Evolutionary conservation across 2,113 vertebrate species (phyloP).

Genomic region (Odontesthes bonariensis): DNA sequence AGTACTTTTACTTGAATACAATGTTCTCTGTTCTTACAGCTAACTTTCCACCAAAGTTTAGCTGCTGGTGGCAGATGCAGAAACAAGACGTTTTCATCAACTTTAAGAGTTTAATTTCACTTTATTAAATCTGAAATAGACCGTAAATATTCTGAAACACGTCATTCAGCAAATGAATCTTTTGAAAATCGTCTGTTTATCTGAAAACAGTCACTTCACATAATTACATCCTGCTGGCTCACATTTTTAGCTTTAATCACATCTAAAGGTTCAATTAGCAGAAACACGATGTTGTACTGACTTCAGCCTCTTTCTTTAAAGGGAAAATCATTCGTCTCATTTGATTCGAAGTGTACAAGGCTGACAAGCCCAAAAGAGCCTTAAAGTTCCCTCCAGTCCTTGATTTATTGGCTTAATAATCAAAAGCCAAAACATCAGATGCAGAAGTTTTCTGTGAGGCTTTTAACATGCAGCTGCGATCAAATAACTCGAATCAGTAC

Average conservation of each 20-base stretch:
- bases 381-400: neutral
- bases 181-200: neutral
- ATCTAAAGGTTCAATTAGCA: constrained; percentile 11
- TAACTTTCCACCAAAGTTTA: too few relatives aligned
- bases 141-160: neutral
- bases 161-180: neutral
- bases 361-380: too few relatives aligned
- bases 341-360: neutral
- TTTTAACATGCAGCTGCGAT: too few relatives aligned
- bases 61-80: neutral
- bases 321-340: neutral
- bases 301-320: neutral
- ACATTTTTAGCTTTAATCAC: neutral
- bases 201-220: neutral
- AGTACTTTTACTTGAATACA: too few relatives aligned
- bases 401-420: neutral
- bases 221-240: neutral
- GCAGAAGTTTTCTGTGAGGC: neutral
- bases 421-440: neutral
- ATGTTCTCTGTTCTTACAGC: too few relatives aligned
- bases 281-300: neutral
- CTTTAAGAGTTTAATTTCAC: neutral
- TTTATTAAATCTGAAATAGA: neutral
- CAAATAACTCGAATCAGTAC: too few relatives aligned
- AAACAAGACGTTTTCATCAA: neutral